A percentile compares a stretch with the other conserved stretches of the same genome.
These are phyloP conservation scores for Amiota mariae DNA, from an alignment of 2,888 invertebrate genomes.

Conservation along the genomic window DNA sequence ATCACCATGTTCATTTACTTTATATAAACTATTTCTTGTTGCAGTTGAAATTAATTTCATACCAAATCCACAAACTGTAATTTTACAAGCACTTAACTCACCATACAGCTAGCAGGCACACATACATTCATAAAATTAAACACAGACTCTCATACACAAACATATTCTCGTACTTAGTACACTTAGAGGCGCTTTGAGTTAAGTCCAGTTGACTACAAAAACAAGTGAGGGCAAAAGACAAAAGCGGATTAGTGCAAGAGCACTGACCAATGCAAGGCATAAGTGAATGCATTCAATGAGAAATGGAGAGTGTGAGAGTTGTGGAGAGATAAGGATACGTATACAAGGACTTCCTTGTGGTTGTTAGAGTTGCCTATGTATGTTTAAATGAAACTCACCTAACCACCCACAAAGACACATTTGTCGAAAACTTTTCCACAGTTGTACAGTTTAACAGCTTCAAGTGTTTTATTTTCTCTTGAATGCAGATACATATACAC, in stretches of 20 bases:
- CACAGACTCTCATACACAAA: background rate
- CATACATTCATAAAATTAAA: background rate
- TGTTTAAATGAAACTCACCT: background rate
- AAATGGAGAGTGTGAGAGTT: background rate
- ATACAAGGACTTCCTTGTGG: background rate
- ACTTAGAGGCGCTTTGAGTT: slow-evolving; percentile 17
- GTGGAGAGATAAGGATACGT: too few relatives aligned
- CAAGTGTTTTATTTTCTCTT: slow-evolving; percentile 19
- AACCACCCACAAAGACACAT: slow-evolving; percentile 10
- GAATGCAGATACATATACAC: slow-evolving; percentile 16
- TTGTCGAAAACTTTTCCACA: slow-evolving; percentile 5
- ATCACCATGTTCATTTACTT: too few relatives aligned
- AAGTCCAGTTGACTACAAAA: background rate
- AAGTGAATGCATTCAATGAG: background rate
- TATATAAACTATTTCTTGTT: slow-evolving; percentile 23
- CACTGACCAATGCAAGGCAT: slow-evolving; percentile 10
- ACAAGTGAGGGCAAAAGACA: slow-evolving; percentile 26
- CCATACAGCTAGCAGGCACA: slow-evolving; percentile 39
- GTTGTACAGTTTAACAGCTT: slow-evolving; percentile 25
- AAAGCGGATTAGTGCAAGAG: slow-evolving; percentile 57
- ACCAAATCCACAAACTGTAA: slow-evolving; percentile 60
- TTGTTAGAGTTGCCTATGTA: background rate
- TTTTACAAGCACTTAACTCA: slow-evolving; percentile 62
- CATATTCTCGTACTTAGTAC: background rate
- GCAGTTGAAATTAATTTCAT: slow-evolving; percentile 56